phyloP scores from a whole-genome alignment of 2,888 invertebrate species.

The Bombyx huttoni region DNA sequence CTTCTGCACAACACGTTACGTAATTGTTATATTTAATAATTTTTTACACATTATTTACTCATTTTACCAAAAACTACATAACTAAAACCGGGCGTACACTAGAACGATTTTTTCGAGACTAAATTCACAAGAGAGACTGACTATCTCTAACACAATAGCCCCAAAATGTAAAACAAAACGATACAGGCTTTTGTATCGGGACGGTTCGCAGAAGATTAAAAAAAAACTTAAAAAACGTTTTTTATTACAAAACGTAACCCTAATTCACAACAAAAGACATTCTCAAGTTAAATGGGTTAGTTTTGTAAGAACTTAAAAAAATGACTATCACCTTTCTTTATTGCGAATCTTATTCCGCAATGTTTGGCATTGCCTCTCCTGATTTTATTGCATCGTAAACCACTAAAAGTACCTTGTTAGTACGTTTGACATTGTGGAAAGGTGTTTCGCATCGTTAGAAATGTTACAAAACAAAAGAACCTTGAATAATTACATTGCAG shows the following conservation, averaged over 20 bases:
- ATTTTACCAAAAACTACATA: background rate
- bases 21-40: background rate
- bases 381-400: slow-evolving; percentile 64
- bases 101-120: slow-evolving; percentile 64
- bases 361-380: slow-evolving; percentile 59
- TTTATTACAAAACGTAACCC: slow-evolving; percentile 51
- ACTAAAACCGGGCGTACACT: slow-evolving; percentile 45
- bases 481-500: slow-evolving; percentile 54
- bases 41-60: background rate
- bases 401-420: slow-evolving; percentile 61
- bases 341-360: slow-evolving; percentile 46
- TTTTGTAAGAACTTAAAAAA: slow-evolving; percentile 17
- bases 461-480: slow-evolving; percentile 47
- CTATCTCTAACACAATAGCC: slow-evolving; percentile 57
- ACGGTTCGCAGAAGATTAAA: slow-evolving; percentile 60
- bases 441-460: slow-evolving; percentile 52
- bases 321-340: slow-evolving; percentile 5
- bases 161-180: slow-evolving; percentile 60
- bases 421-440: slow-evolving; percentile 41
- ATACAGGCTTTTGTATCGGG: slow-evolving; percentile 48
- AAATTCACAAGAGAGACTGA: slow-evolving; percentile 45
- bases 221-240: slow-evolving; percentile 35
- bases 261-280: slow-evolving; percentile 43
- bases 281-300: slow-evolving; percentile 49
- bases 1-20: too few relatives aligned